phyloP scores from a whole-genome alignment of 2,113 vertebrate genomes.

The Gallinago jamesoni region DNA sequence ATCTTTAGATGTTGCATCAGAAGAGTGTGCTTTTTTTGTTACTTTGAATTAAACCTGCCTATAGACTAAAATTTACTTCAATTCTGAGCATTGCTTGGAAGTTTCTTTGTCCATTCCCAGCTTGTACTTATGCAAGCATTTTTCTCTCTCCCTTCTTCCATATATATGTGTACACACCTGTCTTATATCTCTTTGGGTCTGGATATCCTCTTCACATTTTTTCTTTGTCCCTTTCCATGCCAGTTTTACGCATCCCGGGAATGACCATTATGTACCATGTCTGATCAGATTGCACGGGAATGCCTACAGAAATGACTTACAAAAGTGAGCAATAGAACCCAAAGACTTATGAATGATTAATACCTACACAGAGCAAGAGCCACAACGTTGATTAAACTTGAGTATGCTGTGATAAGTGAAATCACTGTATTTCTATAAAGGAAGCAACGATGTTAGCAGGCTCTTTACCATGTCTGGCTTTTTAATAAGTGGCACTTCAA shows the following conservation, averaged over 20 bases:
- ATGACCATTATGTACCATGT: background rate
- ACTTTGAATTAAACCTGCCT: background rate
- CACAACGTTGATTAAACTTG: slow-evolving; percentile 44
- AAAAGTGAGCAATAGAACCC: slow-evolving; percentile 15
- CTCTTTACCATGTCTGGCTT: slow-evolving; percentile 38
- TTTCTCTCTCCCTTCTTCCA: background rate
- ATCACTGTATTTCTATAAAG: slow-evolving; percentile 38
- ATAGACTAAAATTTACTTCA: background rate
- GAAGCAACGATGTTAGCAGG: slow-evolving; percentile 17
- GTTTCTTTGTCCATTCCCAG: background rate
- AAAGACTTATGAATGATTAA: slow-evolving; percentile 39
- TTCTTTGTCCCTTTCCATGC: background rate
- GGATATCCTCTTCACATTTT: background rate
- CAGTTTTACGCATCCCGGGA: background rate
- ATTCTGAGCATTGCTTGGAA: background rate
- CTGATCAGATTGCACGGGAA: background rate
- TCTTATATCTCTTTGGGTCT: background rate
- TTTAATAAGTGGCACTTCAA: slow-evolving; percentile 60
- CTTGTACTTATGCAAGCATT: background rate
- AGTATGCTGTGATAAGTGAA: slow-evolving; percentile 42
- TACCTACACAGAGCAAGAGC: background rate
- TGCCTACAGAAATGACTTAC: slow-evolving; percentile 1
- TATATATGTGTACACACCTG: background rate
- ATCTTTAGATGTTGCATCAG: background rate
- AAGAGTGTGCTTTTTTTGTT: background rate